phyloP scores from a whole-genome alignment of 2,113 vertebrate genomes.

The Hypanus sabinus region DNA sequence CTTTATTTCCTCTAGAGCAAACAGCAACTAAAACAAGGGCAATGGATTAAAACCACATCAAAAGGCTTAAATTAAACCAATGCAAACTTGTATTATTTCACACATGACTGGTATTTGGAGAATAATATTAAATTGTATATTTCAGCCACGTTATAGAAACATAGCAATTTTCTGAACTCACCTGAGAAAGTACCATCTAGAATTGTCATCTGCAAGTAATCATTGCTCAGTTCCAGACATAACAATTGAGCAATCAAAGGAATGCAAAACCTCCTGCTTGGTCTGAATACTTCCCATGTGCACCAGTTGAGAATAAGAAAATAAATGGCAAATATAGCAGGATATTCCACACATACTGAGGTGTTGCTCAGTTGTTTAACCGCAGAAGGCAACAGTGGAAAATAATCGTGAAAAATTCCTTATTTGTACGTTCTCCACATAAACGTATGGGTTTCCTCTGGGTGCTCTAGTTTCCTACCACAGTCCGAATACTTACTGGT shows the following conservation, averaged over 20 bases:
- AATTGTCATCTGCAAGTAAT: conserved; percentile 35
- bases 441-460: too few relatives aligned
- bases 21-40: neutral
- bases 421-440: too few relatives aligned
- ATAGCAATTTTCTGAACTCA: neutral
- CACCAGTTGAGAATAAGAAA: conserved; percentile 27
- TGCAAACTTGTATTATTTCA: conserved; percentile 18
- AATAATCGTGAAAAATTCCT: neutral
- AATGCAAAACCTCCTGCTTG: conserved; percentile 21
- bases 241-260: conserved; percentile 23
- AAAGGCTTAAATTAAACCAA: neutral
- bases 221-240: conserved; percentile 31
- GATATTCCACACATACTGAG: neutral
- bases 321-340: conserved; percentile 13
- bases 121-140: neutral
- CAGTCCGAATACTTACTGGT: too few relatives aligned
- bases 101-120: conserved; percentile 15
- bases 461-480: too few relatives aligned
- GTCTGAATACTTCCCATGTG: conserved; percentile 17
- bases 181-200: conserved; percentile 20
- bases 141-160: conserved; percentile 26
- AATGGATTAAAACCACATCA: neutral
- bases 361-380: neutral
- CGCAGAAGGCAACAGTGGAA: neutral
- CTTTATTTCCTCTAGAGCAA: neutral